Conservation (phyloP, 2,888 invertebrate species). For the Diplolepis rosae region DNA sequence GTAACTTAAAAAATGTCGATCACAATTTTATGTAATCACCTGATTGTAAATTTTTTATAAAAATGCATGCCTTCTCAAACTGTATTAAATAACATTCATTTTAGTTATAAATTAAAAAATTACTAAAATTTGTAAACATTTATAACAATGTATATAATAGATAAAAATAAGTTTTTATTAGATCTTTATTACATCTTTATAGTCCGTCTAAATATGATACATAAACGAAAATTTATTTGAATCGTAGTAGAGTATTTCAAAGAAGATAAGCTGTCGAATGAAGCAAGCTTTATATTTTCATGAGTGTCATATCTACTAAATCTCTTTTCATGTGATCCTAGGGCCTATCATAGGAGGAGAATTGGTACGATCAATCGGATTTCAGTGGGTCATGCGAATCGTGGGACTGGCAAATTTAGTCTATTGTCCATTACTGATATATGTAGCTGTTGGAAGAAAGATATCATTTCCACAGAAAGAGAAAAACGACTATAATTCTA, state of each 20-base stretch:
- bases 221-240: constrained; percentile 10
- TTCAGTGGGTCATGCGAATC: constrained; percentile 83
- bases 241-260: background rate
- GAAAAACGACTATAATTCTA: constrained; percentile 61
- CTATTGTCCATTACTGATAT: constrained; percentile 81
- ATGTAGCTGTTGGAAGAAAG: constrained; percentile 66
- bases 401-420: constrained; percentile 82
- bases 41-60: no score
- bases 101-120: no score
- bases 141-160: no score
- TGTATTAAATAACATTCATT: no score
- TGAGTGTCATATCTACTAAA: constrained; percentile 1
- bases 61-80: no score
- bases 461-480: constrained; percentile 52
- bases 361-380: constrained; percentile 81
- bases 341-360: constrained; percentile 86
- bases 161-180: no score
- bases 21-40: no score
- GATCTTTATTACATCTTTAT: no score
- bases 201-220: background rate
- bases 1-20: no score
- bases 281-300: constrained; percentile 27
- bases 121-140: no score
- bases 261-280: background rate
- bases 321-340: constrained; percentile 61